Base-by-base conservation (phyloP, 2,113 vertebrate genomes). In the Anser cygnoides region DNA sequence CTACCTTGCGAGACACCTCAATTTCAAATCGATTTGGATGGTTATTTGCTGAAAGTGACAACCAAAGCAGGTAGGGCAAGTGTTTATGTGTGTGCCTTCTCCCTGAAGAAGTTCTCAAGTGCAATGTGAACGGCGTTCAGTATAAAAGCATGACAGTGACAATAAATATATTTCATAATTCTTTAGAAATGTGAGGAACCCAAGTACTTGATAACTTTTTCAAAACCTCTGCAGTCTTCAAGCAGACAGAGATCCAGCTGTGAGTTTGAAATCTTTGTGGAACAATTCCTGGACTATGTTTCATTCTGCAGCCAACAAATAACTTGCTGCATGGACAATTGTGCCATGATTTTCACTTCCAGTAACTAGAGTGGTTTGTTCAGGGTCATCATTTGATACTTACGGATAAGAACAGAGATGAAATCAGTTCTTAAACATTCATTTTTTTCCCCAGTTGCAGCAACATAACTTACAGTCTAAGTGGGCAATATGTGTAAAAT, bases 31-130 rank as follows among this genome's bases (percentile, higher is more conserved):
- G 98, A 99, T 97, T 98, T 99, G 96, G 99, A 99, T 31, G 99
- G 99, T 62, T 99, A 99, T 96, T 98, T 99, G 84, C 97, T 99
- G 76, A 99, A 99, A 95, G 99, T 99, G 97, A 99, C 98, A 71
- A 99, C 99, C 94, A 98, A 98, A 78, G 98, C 98, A 98, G 99
- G 99, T 99, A 96, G 82, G 94, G 75, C 29, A 77, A 54, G 10
- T 29, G 13, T 50, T 25, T 49, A 12, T 44, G 6, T 6, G 11
- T 70, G 6, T 52, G 35, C 43, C 35, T 88, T 71, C 61, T 78
- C 35, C 68, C 43, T 81, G 46, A 71, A 78, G 79, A 75, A 33
- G 43, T 91, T 85, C n/a, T 78, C 4, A 20, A 84, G 29, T 46
- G 82, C 39, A 35, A 9, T 33, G 12, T 9, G 15, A 84, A 54